Evolutionary conservation across 2,888 invertebrate species (phyloP), one percentile per base, ranked within the genome.

Genomic region (Thalpophila matura): DNA sequence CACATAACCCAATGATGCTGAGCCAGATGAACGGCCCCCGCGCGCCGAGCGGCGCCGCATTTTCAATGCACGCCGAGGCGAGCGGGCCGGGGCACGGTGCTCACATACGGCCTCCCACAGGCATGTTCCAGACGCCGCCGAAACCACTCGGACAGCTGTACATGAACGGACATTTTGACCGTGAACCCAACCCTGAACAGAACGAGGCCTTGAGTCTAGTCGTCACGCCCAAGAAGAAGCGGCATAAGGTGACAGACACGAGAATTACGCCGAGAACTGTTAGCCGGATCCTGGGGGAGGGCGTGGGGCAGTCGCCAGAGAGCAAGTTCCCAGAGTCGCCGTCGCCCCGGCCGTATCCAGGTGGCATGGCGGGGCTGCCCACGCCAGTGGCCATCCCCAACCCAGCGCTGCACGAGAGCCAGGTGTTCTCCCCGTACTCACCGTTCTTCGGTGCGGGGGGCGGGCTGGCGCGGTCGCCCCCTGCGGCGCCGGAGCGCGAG

Each of bases 321-420:
- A 91, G 89, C 83, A 93, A 93, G 85, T 91, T 95, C 88, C 89
- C 95, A 81, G 96, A 97, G 80, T 97, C 97, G 54, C 97, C 97
- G 73, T 96, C 98, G 84, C 96, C 97, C 84, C 95, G 97, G 91
- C 97, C 97, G 90, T 96, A 96, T 82, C 97, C 97, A 54, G 97
- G 98, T 60, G 98, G 98, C 95, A 96, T 98, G 95, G 98, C 98
- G 10, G 70, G 70, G 85, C 96, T 99, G 90, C 99, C 99, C 79
- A 99, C 99, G 65, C 98, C 98, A 70, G 99, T 99, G 87, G 99
- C 99, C 89, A 99, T 99, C 91, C 98, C 99, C 65, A 99, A 99
- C 93, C 99, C 99, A 62, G 98, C 98, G 88, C 96, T 99, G 82
- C 98, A 99, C 95, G 98, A 98, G 95, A 98, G 98, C 90, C 98